Percentiles rank a stretch among this genome's conserved stretches.
phyloP scores from a whole-genome alignment of 2,888 invertebrate genomes.

The Ochropleura plecta region DNA sequence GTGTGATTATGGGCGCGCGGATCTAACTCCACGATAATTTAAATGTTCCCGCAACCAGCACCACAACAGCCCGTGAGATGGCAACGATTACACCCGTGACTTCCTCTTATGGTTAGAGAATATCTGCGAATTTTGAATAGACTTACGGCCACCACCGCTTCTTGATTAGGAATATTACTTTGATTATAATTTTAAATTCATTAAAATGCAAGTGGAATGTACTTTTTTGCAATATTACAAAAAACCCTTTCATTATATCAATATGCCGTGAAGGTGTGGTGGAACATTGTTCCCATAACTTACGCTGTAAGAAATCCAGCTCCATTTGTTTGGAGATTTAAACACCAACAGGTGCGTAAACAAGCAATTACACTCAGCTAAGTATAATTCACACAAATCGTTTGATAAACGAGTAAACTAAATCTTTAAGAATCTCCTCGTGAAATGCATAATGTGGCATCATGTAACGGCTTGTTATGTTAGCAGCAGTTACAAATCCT shows the following conservation, averaged over 20 bases:
- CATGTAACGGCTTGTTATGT: conserved; percentile 66
- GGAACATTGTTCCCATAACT: background rate
- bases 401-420: conserved; percentile 66
- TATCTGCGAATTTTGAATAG: conserved; percentile 85
- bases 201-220: conserved; percentile 17
- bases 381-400: conserved; percentile 76
- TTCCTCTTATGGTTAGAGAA: conserved; percentile 85
- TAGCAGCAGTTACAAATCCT: conserved; percentile 44
- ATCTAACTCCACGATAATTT: conserved; percentile 89
- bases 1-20: conserved; percentile 88
- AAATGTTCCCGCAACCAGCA: conserved; percentile 87
- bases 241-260: background rate
- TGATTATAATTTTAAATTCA: conserved; percentile 40
- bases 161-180: conserved; percentile 60
- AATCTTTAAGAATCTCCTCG: conserved; percentile 70
- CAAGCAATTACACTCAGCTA: conserved; percentile 15
- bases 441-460: conserved; percentile 75
- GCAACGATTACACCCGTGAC: conserved; percentile 85
- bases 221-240: background rate
- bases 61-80: conserved; percentile 80
- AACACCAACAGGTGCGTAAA: conserved; percentile 27
- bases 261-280: background rate
- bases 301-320: background rate
- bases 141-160: conserved; percentile 77
- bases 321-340: conserved; percentile 16